Base-by-base conservation (phyloP, 2,113 vertebrate genomes). In the Syngnathus floridae region DNA sequence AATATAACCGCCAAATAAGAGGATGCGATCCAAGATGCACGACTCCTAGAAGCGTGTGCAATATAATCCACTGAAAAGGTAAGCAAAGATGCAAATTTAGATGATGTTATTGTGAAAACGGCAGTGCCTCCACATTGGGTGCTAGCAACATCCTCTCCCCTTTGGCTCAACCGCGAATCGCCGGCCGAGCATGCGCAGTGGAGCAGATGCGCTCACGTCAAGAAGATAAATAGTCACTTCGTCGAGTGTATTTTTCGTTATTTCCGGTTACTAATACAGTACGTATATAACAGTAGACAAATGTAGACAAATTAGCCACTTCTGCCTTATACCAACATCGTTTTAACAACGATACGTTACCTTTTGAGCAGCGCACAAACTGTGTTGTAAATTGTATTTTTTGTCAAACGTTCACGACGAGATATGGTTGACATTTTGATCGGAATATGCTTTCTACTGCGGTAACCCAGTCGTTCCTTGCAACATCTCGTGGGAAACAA, bases 91-190 rank as follows among this genome's bases (percentile, higher is more conserved):
- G 73, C 69, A 69, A 76, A 78, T 80, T 66, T 62, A 52, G 64
- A 78, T 60, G 74, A 52, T 89, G 83, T 90, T 90, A 87, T 91
- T 91, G 74, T 90, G 82, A 81, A 84, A 74, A 86, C 82, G 76
- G 65, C 82, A 79, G 70, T 79, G 82, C 86, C 84, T 87, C 85
- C 80, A 81, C 79, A 73, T 74, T 77, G 80, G 81, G 85, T 79
- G 78, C 82, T 85, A 88, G 85, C 84, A 85, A 89, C 87, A 90
- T 90, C 82, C 87, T 88, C 81, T 70, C 82, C 17, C 46, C 77
- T 83, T 90, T 90, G 87, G 89, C 90, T 87, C 89, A 87, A 91
- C 84, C 85, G 86, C 86, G 86, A 85, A 84, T 62, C 70, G 71
- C 75, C 75, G 26, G 60, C 21, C 64, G 74, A 72, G 88, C 90